Conservation (phyloP, 2,113 vertebrate genomes). For the Gnathonemus longibarbis region DNA sequence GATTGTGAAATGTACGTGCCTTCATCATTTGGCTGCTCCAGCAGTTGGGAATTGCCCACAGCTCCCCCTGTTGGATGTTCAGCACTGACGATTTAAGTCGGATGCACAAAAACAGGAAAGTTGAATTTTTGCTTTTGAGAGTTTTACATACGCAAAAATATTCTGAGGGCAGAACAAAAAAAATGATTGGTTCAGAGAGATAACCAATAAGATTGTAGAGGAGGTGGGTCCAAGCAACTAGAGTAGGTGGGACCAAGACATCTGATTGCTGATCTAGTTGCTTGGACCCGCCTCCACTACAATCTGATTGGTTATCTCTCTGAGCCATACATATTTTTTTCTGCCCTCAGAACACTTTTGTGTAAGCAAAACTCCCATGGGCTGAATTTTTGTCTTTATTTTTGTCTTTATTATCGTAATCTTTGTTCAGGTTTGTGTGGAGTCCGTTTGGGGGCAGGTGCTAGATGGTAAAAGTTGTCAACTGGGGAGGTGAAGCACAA, state of each 20-base stretch:
- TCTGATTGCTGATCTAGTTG: background rate
- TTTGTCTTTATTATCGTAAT: background rate
- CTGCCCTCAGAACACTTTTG: background rate
- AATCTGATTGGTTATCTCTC: background rate
- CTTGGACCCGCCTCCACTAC: background rate
- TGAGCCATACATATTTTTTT: background rate
- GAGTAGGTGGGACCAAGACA: background rate
- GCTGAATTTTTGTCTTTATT: background rate
- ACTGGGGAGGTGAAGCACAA: background rate
- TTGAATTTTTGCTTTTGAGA: background rate
- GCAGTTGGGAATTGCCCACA: background rate
- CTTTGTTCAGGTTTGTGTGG: background rate
- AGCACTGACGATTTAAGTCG: background rate
- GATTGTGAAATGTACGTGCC: background rate
- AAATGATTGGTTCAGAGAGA: background rate
- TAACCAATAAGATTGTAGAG: background rate
- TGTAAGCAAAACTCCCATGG: background rate
- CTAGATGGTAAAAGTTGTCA: background rate
- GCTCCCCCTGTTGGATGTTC: background rate
- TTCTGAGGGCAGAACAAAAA: background rate
- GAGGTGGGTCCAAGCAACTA: background rate
- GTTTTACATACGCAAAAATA: background rate
- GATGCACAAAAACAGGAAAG: background rate
- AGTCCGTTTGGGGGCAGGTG: background rate
- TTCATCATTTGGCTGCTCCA: background rate